Percentiles rank a stretch among this genome's conserved stretches.
Evolutionary conservation across 1,140 invertebrate species (phyloP).

Genomic region (Antheraea pernyi): DNA sequence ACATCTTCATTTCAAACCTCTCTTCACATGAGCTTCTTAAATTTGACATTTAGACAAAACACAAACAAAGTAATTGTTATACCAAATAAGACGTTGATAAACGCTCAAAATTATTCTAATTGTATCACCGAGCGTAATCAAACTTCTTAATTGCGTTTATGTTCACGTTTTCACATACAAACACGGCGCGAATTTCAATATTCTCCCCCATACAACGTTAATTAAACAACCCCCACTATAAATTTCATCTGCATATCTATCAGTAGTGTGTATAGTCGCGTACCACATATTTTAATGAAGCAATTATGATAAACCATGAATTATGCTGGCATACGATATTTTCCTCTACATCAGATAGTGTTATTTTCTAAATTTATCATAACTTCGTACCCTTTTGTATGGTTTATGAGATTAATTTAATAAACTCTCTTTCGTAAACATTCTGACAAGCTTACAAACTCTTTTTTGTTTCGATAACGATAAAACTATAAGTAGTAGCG

Average conservation of each 20-base stretch:
- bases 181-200: neutral
- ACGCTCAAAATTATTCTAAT: constrained; percentile 6
- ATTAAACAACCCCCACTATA: neutral
- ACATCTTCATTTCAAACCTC: too few relatives aligned
- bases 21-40: too few relatives aligned
- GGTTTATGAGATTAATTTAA: neutral
- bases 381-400: neutral
- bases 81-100: constrained; percentile 21
- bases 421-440: neutral
- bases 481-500: too few relatives aligned
- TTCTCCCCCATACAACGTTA: neutral
- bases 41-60: too few relatives aligned
- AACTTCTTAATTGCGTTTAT: constrained; percentile 2
- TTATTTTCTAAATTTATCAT: neutral
- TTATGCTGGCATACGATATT: neutral
- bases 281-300: neutral
- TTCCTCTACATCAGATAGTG: neutral
- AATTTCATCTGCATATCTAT: neutral
- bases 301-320: neutral
- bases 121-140: neutral
- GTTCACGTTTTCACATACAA: neutral
- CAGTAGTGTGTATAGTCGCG: neutral
- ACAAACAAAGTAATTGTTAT: too few relatives aligned
- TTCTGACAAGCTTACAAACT: neutral
- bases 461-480: too few relatives aligned